Base-by-base conservation (phyloP, 2,888 invertebrate genomes). In the Psococerastis gibbosa region DNA sequence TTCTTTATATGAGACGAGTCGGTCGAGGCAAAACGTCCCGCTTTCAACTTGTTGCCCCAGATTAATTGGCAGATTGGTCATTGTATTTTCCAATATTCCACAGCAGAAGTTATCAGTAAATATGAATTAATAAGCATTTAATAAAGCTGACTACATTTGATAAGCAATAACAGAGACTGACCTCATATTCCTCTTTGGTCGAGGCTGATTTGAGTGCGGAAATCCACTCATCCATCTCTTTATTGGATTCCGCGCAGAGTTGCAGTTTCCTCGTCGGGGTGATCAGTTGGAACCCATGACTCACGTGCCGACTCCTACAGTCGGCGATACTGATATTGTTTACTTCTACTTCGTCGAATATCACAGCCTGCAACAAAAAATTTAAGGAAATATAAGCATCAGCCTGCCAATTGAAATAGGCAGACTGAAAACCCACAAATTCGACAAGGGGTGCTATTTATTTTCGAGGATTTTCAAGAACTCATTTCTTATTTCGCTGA, bases 191-290 rank as follows among this genome's bases (percentile, higher is more conserved):
- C 49, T 67, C 64, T 48, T 62, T 60, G 52, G 60, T 63, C 42
- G 71, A 66, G 22, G 82, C 79, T 53, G 79, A 75, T 58, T 83
- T 80, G 44, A 89, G 64, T 20, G 84, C 82, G 43, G 75, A 71
- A 49, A 89, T 71, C 91, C 89, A 92, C 56, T 84, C 78, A 65
- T 91, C 91, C 91, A 92, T 91, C 58, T 88, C 85, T 59, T 73
- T 68, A 53, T 83, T 72, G 42, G 71, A 77, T 55, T 87, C 84
- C 23, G 81, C 78, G 57, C 78, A 79, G 59, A 83, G 68, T 54
- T 83, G 78, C 55, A 84, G 62, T 50, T 79, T 79, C 52, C 82
- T 72, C 55, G 77, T 75, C 17, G 80, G 75, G 57, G 81, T 82
- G 64, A 81, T 67, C 60, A 84, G 85, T 75, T 85, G 82, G 63